Percentiles rank a stretch among this genome's conserved stretches.
phyloP scores from a whole-genome alignment of 2,888 invertebrate genomes.

The Sminthurinus aureus region DNA sequence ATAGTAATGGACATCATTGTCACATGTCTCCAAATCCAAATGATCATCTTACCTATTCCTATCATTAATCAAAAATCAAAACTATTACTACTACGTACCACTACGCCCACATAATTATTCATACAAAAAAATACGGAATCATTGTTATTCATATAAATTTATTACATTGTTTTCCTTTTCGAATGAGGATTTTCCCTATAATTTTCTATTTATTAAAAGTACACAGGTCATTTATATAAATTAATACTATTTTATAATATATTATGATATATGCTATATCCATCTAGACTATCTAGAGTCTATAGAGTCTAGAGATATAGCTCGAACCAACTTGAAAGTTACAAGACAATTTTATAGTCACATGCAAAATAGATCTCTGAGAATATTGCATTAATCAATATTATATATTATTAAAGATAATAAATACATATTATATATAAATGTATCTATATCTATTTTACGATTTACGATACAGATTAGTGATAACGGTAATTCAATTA shows the following conservation, averaged over 20 bases:
- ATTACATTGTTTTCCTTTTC: neutral
- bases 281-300: no score
- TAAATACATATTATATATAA: neutral
- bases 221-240: neutral
- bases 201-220: no score
- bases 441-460: neutral
- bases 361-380: slow-evolving; percentile 38
- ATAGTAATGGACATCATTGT: slow-evolving; percentile 42
- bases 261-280: slow-evolving; percentile 5
- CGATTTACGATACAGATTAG: neutral
- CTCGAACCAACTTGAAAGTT: neutral
- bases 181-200: no score
- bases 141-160: neutral
- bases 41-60: slow-evolving; percentile 57
- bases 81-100: neutral
- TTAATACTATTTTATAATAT: neutral
- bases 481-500: neutral
- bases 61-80: slow-evolving; percentile 47
- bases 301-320: neutral
- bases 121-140: no score
- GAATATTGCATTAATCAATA: slow-evolving; percentile 30
- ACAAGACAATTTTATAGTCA: slow-evolving; percentile 29
- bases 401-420: neutral
- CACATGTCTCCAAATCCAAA: slow-evolving; percentile 52
- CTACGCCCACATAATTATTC: no score